Base-by-base conservation (phyloP, 2,113 vertebrate genomes). In the Oreochromis aureus region DNA sequence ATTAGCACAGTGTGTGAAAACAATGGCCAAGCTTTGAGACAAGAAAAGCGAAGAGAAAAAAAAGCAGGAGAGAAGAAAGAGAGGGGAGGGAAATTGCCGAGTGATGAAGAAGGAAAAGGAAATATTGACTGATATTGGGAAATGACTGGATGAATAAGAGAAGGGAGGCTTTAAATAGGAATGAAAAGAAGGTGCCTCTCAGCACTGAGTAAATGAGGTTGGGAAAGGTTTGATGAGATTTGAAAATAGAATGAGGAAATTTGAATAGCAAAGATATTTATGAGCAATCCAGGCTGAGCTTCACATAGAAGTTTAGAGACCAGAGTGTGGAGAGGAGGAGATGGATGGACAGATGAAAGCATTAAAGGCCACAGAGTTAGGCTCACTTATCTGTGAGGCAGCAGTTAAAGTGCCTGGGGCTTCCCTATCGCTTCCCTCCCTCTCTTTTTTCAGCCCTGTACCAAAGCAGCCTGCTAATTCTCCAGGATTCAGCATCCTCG, bases 1-100 rank as follows among this genome's bases (percentile, higher is more conserved):
- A 95, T 96, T 96, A 95, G 91, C 88, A 55, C n/a, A 2, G 84
- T 84, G 86, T 90, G 85, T 76, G 78, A 86, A 91, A 93, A 96
- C 93, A 96, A 94, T 91, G 89, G 85, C 48, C 76, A 24, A 83
- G 89, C 90, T 86, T 82, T 41, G 92, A 94, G 86, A 91, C 84
- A 84, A 89, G 90, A 85, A 87, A 88, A 53, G 59, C 10, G 6
- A 36, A 4, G 19, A 61, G n/a, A 15, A 22, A 78, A 73, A 76
- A 53, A 56, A 32, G 59, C 59, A 89, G 2, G 39, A 66, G 82
- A 87, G 81, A 73, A 89, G 83, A 82, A 71, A 83, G 39, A 69
- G 51, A 63, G 44, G 24, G 53, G 46, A 80, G 44, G 30, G 44
- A 85, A 90, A 89, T 71, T 54, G 81, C 30, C 10, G 63, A 66